Base-by-base conservation (phyloP, 2,113 vertebrate species). In the Nycticorax nycticorax region DNA sequence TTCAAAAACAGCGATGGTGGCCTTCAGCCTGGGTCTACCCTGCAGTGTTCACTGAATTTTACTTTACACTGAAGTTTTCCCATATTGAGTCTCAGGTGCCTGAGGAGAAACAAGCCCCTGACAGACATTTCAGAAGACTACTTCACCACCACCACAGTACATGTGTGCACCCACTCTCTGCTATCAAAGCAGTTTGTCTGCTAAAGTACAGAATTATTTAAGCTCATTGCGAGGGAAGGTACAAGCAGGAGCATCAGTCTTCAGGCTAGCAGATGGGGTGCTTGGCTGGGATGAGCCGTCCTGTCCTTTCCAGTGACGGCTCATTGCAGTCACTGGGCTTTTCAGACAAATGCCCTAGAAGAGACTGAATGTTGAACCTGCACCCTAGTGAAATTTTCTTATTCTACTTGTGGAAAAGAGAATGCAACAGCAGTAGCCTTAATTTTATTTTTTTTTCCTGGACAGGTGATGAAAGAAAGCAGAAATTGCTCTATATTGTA, bases 1-100 rank as follows among this genome's bases (percentile, higher is more conserved):
- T 66, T 89, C 3, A 1, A 30, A 88, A 88, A 21, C 4, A 6
- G 30, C 4, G 5, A 7, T 33, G n/a, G 20, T 59, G 47, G 10
- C 45, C 26, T 14, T 4, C 14, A 41, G 50, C 41, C 22, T 45
- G 28, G 13, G 27, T 10, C 55, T 81, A 21, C 45, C 13, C 20
- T 45, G 37, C 6, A 6, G 12, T 68, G 50, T 62, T 55, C 32
- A 39, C 22, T 57, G 33, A 37, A 6, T n/a, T 41, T 10, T 63
- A 26, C 16, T 47, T 50, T 10, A 26, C 10, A 0, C 15, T 22
- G 69, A 2, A 5, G 8, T 48, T 53, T 53, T 45, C 33, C 57
- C 6, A 0, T 35, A 8, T 16, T 39, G n/a, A 63, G 43, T 71
- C 12, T 3, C 9, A 3, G 0, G 20, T 33, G 59, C 32, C 50